phyloP scores from a whole-genome alignment of 1,140 invertebrate genomes.

The Drosophila mojavensis region DNA sequence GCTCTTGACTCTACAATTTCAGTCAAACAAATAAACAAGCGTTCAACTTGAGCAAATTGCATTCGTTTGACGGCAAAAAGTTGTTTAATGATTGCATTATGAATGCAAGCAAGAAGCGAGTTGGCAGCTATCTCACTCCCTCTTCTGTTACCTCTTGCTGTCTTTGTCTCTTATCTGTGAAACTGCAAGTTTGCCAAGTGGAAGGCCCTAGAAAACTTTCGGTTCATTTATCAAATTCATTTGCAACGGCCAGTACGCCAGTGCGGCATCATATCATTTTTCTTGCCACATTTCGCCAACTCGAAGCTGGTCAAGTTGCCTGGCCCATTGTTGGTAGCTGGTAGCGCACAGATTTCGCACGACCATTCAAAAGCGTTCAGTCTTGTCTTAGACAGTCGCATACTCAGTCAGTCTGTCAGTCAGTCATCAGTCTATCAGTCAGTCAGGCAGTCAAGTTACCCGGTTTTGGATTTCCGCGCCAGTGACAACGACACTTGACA shows the following conservation, averaged over 20 bases:
- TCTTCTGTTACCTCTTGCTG: neutral
- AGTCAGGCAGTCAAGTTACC: conserved; percentile 28
- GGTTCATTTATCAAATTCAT: conserved; percentile 73
- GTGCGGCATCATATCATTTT: conserved; percentile 62
- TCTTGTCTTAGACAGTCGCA: conserved; percentile 13
- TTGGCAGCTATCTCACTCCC: neutral
- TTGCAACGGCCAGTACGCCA: conserved; percentile 30
- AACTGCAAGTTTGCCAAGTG: neutral
- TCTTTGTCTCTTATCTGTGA: neutral
- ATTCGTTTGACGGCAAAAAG: conserved; percentile 42
- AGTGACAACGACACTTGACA: conserved; percentile 69
- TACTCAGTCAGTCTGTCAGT: conserved; percentile 4
- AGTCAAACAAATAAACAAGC: conserved; percentile 30
- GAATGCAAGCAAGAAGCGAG: neutral
- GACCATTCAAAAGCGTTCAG: conserved; percentile 35
- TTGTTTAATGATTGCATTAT: conserved; percentile 61
- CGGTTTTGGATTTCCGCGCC: conserved; percentile 69
- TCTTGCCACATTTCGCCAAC: conserved; percentile 50
- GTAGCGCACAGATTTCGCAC: conserved; percentile 63
- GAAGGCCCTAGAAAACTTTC: conserved; percentile 29
- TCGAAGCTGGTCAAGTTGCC: conserved; percentile 37
- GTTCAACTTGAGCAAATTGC: conserved; percentile 31
- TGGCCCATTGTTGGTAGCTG: conserved; percentile 19
- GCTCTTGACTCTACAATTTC: conserved; percentile 19
- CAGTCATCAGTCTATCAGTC: conserved; percentile 16